Evolutionary conservation across 2,888 invertebrate species (phyloP).

Genomic region (Miltochrista miniata): DNA sequence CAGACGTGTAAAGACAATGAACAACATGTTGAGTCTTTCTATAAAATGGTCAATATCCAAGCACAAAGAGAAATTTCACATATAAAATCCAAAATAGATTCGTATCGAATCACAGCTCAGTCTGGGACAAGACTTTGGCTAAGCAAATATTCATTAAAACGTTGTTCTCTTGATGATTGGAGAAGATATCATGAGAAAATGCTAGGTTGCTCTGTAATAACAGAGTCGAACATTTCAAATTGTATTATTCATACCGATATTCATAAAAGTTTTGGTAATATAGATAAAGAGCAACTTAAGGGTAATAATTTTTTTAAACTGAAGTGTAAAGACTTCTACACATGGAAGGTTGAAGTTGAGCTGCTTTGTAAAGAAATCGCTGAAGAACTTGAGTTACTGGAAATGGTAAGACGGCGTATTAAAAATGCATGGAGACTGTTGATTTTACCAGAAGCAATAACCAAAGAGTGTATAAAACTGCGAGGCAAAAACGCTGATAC

Average conservation of each 20-base stretch:
- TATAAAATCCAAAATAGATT: constrained; percentile 88
- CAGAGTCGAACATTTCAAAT: constrained; percentile 81
- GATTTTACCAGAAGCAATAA: constrained; percentile 88
- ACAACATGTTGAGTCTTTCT: not conserved
- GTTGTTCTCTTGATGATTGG: constrained; percentile 90
- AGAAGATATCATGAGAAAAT: constrained; percentile 82
- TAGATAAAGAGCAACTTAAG: constrained; percentile 87
- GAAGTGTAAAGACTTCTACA: constrained; percentile 86
- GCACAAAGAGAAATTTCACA: constrained; percentile 71
- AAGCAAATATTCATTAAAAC: constrained; percentile 89
- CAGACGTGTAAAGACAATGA: not conserved
- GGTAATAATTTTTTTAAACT: constrained; percentile 86
- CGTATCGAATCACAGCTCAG: constrained; percentile 71
- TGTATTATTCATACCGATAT: constrained; percentile 86
- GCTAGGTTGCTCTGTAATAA: constrained; percentile 75
- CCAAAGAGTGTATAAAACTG: constrained; percentile 88
- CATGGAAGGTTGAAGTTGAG: constrained; percentile 91
- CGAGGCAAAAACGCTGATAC: constrained; percentile 87
- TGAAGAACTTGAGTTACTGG: constrained; percentile 87
- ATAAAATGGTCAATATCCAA: not conserved
- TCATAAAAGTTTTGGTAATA: constrained; percentile 84
- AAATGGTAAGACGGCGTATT: constrained; percentile 86
- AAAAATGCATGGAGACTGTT: constrained; percentile 87
- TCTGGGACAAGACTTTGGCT: constrained; percentile 88
- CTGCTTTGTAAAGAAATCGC: constrained; percentile 86